phyloP scores from a whole-genome alignment of 2,113 vertebrate genomes.

The Scomber colias region DNA sequence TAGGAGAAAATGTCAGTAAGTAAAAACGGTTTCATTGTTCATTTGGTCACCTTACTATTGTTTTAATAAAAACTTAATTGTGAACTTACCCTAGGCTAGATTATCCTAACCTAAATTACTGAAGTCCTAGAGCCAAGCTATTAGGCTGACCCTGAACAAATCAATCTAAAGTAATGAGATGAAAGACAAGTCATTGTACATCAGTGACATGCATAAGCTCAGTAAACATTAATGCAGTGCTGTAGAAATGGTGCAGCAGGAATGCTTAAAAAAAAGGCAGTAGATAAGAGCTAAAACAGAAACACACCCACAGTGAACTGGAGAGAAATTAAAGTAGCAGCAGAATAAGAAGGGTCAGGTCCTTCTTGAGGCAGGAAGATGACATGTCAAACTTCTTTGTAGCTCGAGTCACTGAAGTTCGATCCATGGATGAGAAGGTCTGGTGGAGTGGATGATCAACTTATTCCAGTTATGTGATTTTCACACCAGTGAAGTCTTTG shows the following conservation, averaged over 20 bases:
- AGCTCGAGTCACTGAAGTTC: background rate
- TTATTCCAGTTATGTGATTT: conserved; percentile 7
- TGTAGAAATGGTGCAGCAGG: conserved; percentile 30
- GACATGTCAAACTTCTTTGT: conserved; percentile 21
- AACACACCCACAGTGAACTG: conserved; percentile 61
- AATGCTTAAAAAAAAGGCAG: conserved; percentile 24
- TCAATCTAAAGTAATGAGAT: conserved; percentile 41
- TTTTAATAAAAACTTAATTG: too few relatives aligned
- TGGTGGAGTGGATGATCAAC: background rate
- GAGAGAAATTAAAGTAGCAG: conserved; percentile 43
- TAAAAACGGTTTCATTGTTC: too few relatives aligned
- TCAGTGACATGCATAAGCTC: conserved; percentile 70
- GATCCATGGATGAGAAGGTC: conserved; percentile 24
- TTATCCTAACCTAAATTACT: background rate
- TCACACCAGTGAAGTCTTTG: conserved; percentile 13
- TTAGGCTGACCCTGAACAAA: conserved; percentile 38
- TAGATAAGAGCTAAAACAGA: conserved; percentile 33
- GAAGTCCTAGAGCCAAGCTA: conserved; percentile 51
- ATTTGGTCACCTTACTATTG: too few relatives aligned
- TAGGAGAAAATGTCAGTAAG: too few relatives aligned
- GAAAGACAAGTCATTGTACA: conserved; percentile 58
- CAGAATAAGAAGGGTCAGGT: background rate
- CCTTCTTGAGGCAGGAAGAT: conserved; percentile 14
- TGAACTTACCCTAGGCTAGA: too few relatives aligned
- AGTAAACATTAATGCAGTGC: conserved; percentile 36